phyloP scores from a whole-genome alignment of 2,797 vertebrate species.

The Myiotriccus ornatus region DNA sequence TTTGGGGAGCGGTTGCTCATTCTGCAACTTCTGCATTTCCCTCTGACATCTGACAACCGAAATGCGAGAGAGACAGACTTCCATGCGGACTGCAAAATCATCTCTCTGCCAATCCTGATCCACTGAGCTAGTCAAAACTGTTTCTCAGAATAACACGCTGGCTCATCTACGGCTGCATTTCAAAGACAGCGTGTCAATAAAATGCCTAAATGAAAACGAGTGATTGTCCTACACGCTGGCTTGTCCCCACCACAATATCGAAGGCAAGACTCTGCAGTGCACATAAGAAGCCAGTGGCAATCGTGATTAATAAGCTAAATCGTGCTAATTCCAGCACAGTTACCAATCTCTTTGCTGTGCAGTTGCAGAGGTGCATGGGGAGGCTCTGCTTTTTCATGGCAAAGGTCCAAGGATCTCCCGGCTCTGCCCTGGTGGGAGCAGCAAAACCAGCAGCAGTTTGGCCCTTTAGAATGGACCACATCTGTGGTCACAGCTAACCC shows the following conservation, averaged over 20 bases:
- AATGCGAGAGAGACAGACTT: neutral
- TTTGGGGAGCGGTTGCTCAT: slow-evolving; percentile 1
- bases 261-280: neutral
- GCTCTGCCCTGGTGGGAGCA: neutral
- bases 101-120: neutral
- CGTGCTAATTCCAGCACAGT: neutral
- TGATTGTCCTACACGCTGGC: neutral
- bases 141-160: neutral
- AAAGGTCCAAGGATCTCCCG: neutral
- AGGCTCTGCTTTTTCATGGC: neutral
- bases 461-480: neutral
- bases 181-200: neutral
- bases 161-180: neutral
- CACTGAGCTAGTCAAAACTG: neutral
- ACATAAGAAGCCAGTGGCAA: neutral
- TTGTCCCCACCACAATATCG: neutral
- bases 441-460: neutral
- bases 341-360: neutral
- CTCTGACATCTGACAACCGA: neutral
- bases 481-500: neutral
- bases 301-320: neutral
- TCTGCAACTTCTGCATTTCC: slow-evolving; percentile 30
- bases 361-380: neutral
- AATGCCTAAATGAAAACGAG: neutral
- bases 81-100: neutral